Conservation (phyloP, 2,797 vertebrate species). For the Microctenopoma steveboyesi region DNA sequence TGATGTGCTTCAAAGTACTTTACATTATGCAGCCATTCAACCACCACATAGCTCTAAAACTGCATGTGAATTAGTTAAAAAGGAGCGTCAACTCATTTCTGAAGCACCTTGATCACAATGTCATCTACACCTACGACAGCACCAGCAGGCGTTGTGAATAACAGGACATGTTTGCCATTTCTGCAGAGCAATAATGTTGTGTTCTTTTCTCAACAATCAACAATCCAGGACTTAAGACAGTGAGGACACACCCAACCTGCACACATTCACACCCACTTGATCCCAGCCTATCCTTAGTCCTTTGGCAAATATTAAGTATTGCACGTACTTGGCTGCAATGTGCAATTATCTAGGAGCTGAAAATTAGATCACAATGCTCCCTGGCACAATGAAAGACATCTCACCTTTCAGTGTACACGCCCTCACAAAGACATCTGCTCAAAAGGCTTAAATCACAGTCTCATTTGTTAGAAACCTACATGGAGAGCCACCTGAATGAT, state of each 20-base stretch:
- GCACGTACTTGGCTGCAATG: not conserved
- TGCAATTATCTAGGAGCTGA: not conserved
- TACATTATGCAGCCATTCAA: not conserved
- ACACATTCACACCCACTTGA: constrained; percentile 17
- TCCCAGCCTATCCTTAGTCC: not conserved
- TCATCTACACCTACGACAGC: not conserved
- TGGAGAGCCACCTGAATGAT: not conserved
- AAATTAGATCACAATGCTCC: not conserved
- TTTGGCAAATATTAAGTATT: not conserved
- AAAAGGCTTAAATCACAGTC: not conserved
- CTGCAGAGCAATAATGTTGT: not conserved
- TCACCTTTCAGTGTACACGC: constrained; percentile 6
- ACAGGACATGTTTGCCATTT: not conserved
- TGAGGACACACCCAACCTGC: constrained; percentile 47
- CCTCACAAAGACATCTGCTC: not conserved
- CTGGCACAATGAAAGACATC: not conserved
- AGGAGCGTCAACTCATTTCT: not conserved
- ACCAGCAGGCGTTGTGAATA: not conserved
- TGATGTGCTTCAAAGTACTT: not conserved
- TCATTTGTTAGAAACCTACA: not conserved
- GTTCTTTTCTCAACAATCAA: constrained; percentile 15
- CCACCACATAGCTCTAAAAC: not conserved
- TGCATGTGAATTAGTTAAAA: not conserved
- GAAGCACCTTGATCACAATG: not conserved
- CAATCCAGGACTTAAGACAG: not conserved